These are phyloP conservation scores for Andrena dorsata DNA, from an alignment of 2,888 invertebrate species.

Conservation along the genomic window DNA sequence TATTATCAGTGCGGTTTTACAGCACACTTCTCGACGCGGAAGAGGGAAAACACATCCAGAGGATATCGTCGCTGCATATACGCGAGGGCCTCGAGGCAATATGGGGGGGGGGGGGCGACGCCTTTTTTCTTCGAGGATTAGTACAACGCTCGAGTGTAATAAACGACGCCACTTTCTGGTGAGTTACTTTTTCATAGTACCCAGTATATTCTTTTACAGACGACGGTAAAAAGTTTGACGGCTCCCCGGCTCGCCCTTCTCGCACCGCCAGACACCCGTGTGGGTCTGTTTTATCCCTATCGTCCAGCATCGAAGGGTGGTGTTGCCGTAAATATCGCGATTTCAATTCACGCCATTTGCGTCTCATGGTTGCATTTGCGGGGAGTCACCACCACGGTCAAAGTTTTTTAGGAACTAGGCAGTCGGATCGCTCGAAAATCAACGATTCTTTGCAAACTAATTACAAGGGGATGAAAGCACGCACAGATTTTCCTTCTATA, in stretches of 20 bases:
- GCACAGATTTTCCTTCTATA: too few relatives aligned
- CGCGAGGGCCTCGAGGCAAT: neutral
- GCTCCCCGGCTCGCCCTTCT: neutral
- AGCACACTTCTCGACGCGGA: slow-evolving; percentile 46
- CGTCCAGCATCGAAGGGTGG: neutral
- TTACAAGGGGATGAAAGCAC: too few relatives aligned
- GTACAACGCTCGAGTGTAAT: slow-evolving; percentile 34
- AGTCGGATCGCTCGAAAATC: too few relatives aligned
- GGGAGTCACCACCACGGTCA: too few relatives aligned
- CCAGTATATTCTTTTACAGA: slow-evolving; percentile 46
- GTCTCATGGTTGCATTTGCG: neutral
- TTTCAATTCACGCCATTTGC: neutral
- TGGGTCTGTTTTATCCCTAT: slow-evolving; percentile 17
- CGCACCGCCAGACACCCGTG: neutral
- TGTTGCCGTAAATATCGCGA: slow-evolving; percentile 14
- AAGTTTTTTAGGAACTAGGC: too few relatives aligned
- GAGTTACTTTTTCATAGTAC: slow-evolving; percentile 43
- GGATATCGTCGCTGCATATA: slow-evolving; percentile 45
- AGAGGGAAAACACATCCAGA: slow-evolving; percentile 19
- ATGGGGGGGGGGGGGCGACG: too few relatives aligned
- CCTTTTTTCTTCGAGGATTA: slow-evolving; percentile 35
- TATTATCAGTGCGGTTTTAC: slow-evolving; percentile 77
- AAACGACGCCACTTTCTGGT: slow-evolving; percentile 45
- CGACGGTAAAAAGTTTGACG: slow-evolving; percentile 52
- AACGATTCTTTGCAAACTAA: too few relatives aligned